Evolutionary conservation across 2,888 invertebrate genomes (phyloP), one percentile per base, ranked within the genome.

Genomic region (Coremacera marginata): DNA sequence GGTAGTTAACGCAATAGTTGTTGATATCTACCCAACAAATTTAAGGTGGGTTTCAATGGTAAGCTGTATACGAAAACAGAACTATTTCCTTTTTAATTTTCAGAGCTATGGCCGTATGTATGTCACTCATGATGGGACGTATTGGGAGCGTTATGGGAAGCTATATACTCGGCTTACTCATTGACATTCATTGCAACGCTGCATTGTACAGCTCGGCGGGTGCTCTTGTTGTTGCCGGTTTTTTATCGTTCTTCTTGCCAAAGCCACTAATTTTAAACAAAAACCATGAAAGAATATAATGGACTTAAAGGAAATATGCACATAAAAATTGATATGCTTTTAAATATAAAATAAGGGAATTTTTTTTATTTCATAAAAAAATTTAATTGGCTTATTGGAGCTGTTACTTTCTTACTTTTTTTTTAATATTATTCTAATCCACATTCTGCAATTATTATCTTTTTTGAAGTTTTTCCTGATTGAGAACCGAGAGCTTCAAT

Each of bases 381-480:
- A 55, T 55, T 55, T 3, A 3, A 55, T 55, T 55, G 5, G 37
- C 37, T 37, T 37, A n/a, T n/a, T n/a, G n/a, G n/a, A n/a, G n/a
- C n/a, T n/a, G 14, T 44, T 1, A 11, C 7, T 2, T 44, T 44
- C 1, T 44, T 44, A 11, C 0, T 44, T 44, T 3, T 14, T 44
- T 44, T 11, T 44, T 44, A 5, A 44, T 14, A 0, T 81, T 84
- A 84, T 81, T 96, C 92, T 91, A 97, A 95, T 88, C 97, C 97
- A 90, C 93, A 94, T 85, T 96, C 93, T 74, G 92, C 91, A 81
- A 97, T 93, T 63, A 92, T 89, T 85, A 97, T 93, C 88, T 94
- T 94, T 90, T 95, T 95, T 77, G 91, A 91, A 75, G 97, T 94
- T 88, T 95, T 94, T 77, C 97, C 97, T 84, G 92, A 94, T 84